Conservation (phyloP, 2,888 invertebrate species). For the Artemia sp. region DNA sequence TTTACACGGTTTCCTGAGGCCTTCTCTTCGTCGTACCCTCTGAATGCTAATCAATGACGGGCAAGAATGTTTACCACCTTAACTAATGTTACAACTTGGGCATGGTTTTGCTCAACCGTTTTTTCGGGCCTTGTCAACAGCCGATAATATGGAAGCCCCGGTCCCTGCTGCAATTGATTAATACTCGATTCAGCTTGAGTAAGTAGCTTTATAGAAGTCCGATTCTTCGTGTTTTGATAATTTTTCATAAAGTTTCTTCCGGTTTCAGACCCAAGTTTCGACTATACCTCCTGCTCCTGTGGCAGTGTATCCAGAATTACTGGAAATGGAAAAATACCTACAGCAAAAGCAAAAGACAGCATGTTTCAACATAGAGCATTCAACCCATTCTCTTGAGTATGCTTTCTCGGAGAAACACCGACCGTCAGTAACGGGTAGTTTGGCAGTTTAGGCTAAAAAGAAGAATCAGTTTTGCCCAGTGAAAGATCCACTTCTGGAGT, state of each 20-base stretch:
- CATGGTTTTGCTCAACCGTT: constrained; percentile 5
- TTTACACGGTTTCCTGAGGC: constrained; percentile 22
- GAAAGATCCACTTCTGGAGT: too few relatives aligned
- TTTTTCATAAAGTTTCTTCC: background rate
- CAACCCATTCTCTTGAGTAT: background rate
- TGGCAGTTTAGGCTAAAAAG: too few relatives aligned
- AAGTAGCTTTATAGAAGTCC: background rate
- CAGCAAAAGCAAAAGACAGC: background rate
- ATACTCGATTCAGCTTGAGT: background rate
- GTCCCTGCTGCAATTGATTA: background rate
- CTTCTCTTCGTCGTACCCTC: constrained; percentile 20
- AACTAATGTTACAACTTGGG: constrained; percentile 18
- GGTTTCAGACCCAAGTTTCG: background rate
- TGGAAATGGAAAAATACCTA: background rate
- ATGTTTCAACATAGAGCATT: background rate
- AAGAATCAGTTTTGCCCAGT: too few relatives aligned
- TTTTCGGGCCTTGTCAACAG: background rate
- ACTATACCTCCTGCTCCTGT: background rate
- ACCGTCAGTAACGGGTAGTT: too few relatives aligned
- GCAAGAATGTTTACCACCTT: constrained; percentile 20
- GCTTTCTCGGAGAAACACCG: too few relatives aligned
- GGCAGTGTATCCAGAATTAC: too few relatives aligned
- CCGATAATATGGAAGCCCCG: background rate
- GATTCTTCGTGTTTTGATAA: background rate
- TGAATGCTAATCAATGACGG: constrained; percentile 23